phyloP scores from a whole-genome alignment of 2,113 vertebrate genomes.

The Emydura subglobosa region DNA sequence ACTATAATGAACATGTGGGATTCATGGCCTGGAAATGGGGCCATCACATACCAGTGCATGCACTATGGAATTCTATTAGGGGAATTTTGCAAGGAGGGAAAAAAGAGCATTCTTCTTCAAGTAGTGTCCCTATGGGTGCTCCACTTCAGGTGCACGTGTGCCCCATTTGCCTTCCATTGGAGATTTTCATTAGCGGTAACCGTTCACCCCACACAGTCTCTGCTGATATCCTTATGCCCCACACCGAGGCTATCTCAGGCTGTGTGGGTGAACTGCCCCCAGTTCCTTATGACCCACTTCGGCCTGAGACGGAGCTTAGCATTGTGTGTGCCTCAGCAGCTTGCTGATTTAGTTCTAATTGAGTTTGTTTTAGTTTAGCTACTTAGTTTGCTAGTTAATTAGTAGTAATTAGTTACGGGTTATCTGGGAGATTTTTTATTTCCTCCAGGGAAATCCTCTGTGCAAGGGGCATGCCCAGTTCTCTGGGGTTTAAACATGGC shows the following conservation, averaged over 20 bases:
- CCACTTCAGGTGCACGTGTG: background rate
- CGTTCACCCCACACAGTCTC: background rate
- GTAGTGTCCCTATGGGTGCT: background rate
- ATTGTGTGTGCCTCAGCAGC: background rate
- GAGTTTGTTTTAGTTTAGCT: background rate
- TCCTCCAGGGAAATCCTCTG: background rate
- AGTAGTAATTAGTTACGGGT: background rate
- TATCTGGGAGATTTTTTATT: background rate
- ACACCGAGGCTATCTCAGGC: background rate
- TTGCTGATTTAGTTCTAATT: background rate
- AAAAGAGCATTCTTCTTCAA: background rate
- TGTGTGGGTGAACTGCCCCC: background rate
- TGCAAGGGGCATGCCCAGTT: background rate
- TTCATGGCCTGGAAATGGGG: rapidly evolving
- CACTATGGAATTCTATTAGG: background rate
- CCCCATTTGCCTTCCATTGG: background rate
- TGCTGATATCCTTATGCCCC: background rate
- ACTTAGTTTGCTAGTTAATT: background rate
- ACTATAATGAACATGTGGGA: background rate
- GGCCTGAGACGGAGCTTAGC: background rate
- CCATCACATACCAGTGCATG: background rate
- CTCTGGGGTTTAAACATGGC: background rate
- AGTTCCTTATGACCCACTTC: background rate
- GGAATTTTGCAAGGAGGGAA: background rate
- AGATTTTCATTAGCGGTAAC: background rate